Percentiles rank a stretch among this genome's conserved stretches.
phyloP scores from a whole-genome alignment of 2,888 invertebrate genomes.

The Callyntrura guangdongensis region DNA sequence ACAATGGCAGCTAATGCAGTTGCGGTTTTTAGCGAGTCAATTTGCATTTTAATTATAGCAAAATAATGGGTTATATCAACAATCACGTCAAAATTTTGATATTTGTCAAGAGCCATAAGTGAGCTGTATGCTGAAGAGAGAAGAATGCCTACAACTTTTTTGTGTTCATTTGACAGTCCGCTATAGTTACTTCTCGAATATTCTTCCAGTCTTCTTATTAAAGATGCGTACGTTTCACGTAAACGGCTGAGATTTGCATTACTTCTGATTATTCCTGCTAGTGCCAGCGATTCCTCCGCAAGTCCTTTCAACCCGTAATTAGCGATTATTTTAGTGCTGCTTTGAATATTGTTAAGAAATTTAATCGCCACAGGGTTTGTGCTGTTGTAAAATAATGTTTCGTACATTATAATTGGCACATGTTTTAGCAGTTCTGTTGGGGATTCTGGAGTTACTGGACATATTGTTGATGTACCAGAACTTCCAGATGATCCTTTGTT shows the following conservation, averaged over 20 bases:
- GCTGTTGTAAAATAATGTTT: neutral
- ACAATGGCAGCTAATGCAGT: neutral
- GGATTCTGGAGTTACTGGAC: neutral
- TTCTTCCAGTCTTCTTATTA: neutral
- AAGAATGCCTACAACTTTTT: conserved; percentile 15
- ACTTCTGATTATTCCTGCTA: neutral
- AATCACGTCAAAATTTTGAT: neutral
- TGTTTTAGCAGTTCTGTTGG: neutral
- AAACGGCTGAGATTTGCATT: neutral
- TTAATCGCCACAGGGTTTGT: neutral
- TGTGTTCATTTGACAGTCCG: neutral
- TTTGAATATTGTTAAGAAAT: neutral
- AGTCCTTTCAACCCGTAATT: neutral
- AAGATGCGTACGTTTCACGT: neutral
- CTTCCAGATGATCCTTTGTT: neutral
- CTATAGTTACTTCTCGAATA: neutral
- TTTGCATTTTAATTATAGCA: neutral
- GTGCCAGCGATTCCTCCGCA: neutral
- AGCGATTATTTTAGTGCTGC: neutral
- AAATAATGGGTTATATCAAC: neutral
- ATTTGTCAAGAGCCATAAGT: neutral
- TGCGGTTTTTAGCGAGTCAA: neutral
- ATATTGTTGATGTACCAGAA: neutral
- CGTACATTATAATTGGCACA: neutral
- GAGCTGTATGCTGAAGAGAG: neutral